Percentiles rank a stretch among this genome's conserved stretches.
Conservation (phyloP, 2,113 vertebrate species). For the Pollachius pollachius region DNA sequence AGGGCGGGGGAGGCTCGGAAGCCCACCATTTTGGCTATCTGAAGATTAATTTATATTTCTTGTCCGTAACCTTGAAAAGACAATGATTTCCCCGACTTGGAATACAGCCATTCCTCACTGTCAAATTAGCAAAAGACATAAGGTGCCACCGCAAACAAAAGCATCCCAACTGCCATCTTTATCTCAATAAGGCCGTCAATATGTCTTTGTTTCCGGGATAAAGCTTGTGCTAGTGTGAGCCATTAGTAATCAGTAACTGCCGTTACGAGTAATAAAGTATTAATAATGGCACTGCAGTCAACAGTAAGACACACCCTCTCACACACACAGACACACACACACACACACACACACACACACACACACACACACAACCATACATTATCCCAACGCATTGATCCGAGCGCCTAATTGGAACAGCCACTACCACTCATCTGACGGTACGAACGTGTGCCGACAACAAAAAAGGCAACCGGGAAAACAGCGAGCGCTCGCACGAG, state of each 20-base stretch:
- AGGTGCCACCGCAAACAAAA: background rate
- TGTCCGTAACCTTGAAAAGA: constrained; percentile 42
- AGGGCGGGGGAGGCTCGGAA: no score
- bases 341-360: no score
- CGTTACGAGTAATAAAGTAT: background rate
- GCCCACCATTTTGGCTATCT: constrained; percentile 26
- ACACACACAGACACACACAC: background rate
- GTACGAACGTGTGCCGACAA: constrained; percentile 20
- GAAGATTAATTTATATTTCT: constrained; percentile 26
- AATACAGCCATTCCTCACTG: background rate
- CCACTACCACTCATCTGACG: constrained; percentile 26
- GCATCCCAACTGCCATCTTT: background rate
- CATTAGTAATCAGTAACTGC: no score
- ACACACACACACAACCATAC: no score
- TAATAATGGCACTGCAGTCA: background rate
- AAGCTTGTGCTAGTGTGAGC: no score
- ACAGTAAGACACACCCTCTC: background rate
- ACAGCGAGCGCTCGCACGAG: constrained; percentile 18
- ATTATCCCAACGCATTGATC: constrained; percentile 33
- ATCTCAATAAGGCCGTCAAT: no score
- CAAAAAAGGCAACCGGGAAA: constrained; percentile 17
- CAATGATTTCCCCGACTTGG: constrained; percentile 2
- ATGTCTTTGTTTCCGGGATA: no score
- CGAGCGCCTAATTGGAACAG: constrained; percentile 15
- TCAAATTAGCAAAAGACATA: background rate